Evolutionary conservation across 2,797 vertebrate species (phyloP).

Genomic region (Microctenopoma stevenorrisi): DNA sequence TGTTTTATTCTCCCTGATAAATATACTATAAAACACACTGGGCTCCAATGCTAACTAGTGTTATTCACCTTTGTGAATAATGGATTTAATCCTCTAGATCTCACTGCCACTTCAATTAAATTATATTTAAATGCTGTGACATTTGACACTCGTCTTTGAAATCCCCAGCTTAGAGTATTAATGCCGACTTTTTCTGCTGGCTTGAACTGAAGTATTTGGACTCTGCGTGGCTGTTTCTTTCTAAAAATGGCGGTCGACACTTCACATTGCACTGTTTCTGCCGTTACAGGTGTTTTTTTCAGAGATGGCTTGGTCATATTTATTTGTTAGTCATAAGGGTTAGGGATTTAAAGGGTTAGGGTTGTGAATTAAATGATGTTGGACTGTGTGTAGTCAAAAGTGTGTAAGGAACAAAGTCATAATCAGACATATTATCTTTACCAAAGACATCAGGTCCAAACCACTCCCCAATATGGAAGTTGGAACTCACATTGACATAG

Average conservation of each 20-base stretch:
- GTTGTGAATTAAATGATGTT: no score
- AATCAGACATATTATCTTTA: conserved; percentile 12
- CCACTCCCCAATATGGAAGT: conserved; percentile 6
- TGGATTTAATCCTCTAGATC: conserved; percentile 43
- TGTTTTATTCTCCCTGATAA: conserved; percentile 44
- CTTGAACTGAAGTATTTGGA: conserved; percentile 9
- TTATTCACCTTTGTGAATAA: conserved; percentile 30
- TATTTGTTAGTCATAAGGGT: no score
- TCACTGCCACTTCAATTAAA: conserved; percentile 39
- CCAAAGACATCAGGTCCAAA: conserved; percentile 10
- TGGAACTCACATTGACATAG: conserved; percentile 11
- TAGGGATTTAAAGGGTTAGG: no score
- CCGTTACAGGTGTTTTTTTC: conserved; percentile 4
- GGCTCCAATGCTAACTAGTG: conserved; percentile 4
- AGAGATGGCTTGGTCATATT: not conserved
- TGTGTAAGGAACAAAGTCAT: conserved; percentile 12
- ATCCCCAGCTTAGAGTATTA: conserved; percentile 33
- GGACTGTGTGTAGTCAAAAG: not conserved
- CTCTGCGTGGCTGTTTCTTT: not conserved
- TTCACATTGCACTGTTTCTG: conserved; percentile 10
- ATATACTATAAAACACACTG: conserved; percentile 23
- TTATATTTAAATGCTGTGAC: conserved; percentile 39
- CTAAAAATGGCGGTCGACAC: not conserved
- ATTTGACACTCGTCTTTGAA: conserved; percentile 39
- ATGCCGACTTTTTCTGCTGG: conserved; percentile 7